Base-by-base conservation (phyloP, 2,888 invertebrate genomes). In the Agrotis clavis region DNA sequence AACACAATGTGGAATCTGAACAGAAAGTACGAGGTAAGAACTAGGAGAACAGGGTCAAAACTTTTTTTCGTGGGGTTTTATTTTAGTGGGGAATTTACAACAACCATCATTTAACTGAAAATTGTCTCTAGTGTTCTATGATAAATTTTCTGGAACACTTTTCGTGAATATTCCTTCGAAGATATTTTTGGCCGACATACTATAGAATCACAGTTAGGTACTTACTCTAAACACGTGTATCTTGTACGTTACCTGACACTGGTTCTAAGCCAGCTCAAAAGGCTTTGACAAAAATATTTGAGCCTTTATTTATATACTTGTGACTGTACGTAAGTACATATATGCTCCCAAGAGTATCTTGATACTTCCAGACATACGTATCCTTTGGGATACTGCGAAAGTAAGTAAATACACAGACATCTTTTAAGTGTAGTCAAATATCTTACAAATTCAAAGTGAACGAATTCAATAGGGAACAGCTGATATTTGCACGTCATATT, bases 351-450 rank as follows among this genome's bases (percentile, higher is more conserved):
- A 64, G n/a, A 60, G 47, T 61, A 51, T 51, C 69, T 45, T 60
- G 48, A 75, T 70, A 74, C 45, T 67, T 67, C 21, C 21, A 67
- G 63, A 61, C 66, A 61, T 64, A 30, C 14, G 9, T 3, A 21
- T 53, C 76, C 65, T 56, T n/a, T 50, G 69, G 63, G 81, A 70
- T 4, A 47, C 51, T 51, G 59, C 59, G 11, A 67, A 62, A 61
- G 21, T 61, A 61, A 65, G 74, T 51, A 60, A 74, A 66, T 59
- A 74, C 48, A 45, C 18, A 50, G 11, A 65, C 11, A 66, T 81
- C 35, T 75, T 78, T 57, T 56, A 70, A 67, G 59, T 56, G 19
- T 67, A 69, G 66, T 19, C 76, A 67, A 79, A 81, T 79, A 81
- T 48, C 45, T 67, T 70, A 19, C 11, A 71, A 67, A 71, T 81